A percentile compares a stretch with the other conserved stretches of the same genome.
phyloP scores from a whole-genome alignment of 2,113 vertebrate species.

The Prolemur simus region DNA sequence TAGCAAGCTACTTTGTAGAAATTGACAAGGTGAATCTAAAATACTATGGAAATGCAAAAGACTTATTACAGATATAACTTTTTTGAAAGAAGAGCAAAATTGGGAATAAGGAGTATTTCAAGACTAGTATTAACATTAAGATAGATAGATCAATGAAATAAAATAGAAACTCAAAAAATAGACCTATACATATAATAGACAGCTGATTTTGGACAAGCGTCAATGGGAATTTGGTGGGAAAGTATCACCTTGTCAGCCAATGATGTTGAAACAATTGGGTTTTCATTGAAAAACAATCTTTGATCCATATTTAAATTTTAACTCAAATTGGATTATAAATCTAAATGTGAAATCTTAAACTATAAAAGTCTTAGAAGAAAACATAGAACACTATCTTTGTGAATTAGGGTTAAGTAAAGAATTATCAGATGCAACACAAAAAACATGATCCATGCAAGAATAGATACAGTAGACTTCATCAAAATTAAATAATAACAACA shows the following conservation, averaged over 20 bases:
- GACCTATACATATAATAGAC: background rate
- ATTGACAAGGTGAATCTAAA: background rate
- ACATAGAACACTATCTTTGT: background rate
- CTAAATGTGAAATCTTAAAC: background rate
- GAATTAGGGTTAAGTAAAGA: background rate
- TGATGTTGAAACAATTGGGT: background rate
- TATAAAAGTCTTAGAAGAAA: background rate
- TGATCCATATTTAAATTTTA: background rate
- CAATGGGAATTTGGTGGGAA: background rate
- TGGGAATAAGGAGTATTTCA: background rate
- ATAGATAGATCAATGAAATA: background rate
- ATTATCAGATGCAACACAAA: background rate
- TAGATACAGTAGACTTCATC: background rate
- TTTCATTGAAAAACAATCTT: background rate
- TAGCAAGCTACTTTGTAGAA: background rate
- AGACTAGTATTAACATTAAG: background rate
- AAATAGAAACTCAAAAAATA: background rate
- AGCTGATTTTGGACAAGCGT: background rate
- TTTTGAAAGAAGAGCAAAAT: background rate
- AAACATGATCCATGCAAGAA: background rate
- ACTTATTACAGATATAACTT: background rate
- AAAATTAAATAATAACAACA: background rate
- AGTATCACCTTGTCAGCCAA: background rate
- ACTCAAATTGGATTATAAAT: background rate
- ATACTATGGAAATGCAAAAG: background rate